A percentile compares a stretch with the other conserved stretches of the same genome.
phyloP scores from a whole-genome alignment of 2,113 vertebrate species.

The Marcusenius ussheri region DNA sequence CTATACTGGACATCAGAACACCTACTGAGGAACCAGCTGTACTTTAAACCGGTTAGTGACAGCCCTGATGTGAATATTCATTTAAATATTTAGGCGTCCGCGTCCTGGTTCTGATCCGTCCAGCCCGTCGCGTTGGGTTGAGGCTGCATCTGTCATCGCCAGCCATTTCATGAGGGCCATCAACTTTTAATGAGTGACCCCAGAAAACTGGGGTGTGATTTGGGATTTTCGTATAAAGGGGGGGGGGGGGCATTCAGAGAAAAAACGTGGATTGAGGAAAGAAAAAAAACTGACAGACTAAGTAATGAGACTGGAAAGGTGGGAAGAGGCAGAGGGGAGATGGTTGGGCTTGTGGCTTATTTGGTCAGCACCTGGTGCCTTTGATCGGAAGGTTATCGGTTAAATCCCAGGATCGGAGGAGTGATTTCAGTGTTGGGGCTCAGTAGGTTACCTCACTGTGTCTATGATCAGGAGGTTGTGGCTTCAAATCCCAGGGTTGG shows the following conservation, averaged over 20 bases:
- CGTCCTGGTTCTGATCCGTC: neutral
- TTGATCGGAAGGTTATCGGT: neutral
- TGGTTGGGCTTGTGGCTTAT: neutral
- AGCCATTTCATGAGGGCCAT: constrained; percentile 42
- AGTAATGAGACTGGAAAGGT: neutral
- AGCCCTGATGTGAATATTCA: neutral
- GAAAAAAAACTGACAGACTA: neutral
- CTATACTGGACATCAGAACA: no score
- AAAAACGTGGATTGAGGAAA: constrained; percentile 43
- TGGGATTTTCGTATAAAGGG: constrained; percentile 42
- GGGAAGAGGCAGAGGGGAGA: neutral
- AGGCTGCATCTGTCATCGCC: neutral
- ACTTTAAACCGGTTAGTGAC: neutral
- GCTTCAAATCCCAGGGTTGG: neutral
- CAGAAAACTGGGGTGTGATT: neutral
- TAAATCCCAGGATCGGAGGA: constrained; percentile 3
- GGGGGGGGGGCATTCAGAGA: constrained; percentile 36
- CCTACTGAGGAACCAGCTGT: no score
- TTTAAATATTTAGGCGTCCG: neutral
- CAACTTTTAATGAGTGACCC: constrained; percentile 61
- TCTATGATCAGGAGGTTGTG: neutral
- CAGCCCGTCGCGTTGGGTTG: neutral
- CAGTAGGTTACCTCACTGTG: neutral
- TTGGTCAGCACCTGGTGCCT: neutral
- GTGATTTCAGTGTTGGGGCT: neutral